Evolutionary conservation across 1,140 invertebrate species (phyloP).

Genomic region (Pogonus chalceus): DNA sequence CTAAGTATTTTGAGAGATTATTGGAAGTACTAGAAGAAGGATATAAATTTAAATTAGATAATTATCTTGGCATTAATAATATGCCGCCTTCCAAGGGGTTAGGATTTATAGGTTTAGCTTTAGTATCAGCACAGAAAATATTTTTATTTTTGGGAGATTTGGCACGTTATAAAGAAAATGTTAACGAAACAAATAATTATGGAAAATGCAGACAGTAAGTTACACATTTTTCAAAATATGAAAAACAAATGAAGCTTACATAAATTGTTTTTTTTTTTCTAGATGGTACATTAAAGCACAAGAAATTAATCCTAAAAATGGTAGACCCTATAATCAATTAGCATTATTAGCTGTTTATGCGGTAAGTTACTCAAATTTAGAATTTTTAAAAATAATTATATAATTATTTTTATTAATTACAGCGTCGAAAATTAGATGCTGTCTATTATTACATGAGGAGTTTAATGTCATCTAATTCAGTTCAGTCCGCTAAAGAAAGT

Average conservation of each 20-base stretch:
- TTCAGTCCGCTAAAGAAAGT: constrained; percentile 79
- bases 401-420: constrained; percentile 30
- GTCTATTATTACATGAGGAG: constrained; percentile 95
- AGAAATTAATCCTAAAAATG: constrained; percentile 89
- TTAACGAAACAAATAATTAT: constrained; percentile 74
- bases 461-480: constrained; percentile 86
- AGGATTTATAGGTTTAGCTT: constrained; percentile 59
- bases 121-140: constrained; percentile 78
- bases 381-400: constrained; percentile 10
- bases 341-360: constrained; percentile 84
- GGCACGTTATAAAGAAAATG: constrained; percentile 77
- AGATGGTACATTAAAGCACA: constrained; percentile 89
- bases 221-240: constrained; percentile 19
- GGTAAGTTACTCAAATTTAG: constrained; percentile 48
- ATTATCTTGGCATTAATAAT: constrained; percentile 44
- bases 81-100: constrained; percentile 47
- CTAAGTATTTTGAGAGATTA: constrained; percentile 65
- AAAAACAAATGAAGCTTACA: no score
- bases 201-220: constrained; percentile 68
- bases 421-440: constrained; percentile 91
- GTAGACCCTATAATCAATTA: constrained; percentile 87
- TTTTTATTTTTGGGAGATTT: constrained; percentile 86
- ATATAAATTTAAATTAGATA: constrained; percentile 63
- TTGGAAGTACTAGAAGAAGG: constrained; percentile 61
- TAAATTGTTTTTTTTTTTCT: constrained; percentile 9